A percentile compares a stretch with the other conserved stretches of the same genome.
Conservation (phyloP, 2,888 invertebrate genomes). For the Parelbella ahira region DNA sequence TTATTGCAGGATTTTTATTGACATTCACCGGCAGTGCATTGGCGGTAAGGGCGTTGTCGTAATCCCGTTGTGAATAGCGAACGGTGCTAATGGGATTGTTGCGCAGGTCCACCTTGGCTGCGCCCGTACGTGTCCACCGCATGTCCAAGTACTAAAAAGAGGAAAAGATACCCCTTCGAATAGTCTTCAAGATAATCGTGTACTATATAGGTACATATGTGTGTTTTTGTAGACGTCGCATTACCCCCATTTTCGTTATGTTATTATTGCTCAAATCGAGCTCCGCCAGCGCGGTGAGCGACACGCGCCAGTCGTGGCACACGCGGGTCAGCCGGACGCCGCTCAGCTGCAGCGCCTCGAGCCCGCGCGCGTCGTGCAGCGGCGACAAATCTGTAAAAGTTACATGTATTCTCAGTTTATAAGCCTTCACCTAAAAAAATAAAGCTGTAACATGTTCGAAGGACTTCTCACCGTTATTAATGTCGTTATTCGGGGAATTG, state of each 20-base stretch:
- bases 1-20: no score
- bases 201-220: no score
- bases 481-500: slow-evolving; percentile 2
- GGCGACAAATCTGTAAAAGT: slow-evolving; percentile 28
- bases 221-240: no score
- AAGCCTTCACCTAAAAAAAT: no score
- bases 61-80: slow-evolving; percentile 25
- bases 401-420: no score
- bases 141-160: slow-evolving; percentile 27
- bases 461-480: slow-evolving; percentile 24
- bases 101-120: slow-evolving; percentile 31
- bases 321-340: slow-evolving; percentile 26
- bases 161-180: no score
- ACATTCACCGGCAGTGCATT: slow-evolving; percentile 1
- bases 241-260: slow-evolving; percentile 30
- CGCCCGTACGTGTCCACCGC: slow-evolving; percentile 25
- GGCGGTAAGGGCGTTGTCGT: slow-evolving; percentile 24
- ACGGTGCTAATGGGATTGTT: slow-evolving; percentile 29
- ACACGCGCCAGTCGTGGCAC: slow-evolving; percentile 34
- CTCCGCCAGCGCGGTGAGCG: slow-evolving; percentile 26
- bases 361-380: slow-evolving; percentile 25
- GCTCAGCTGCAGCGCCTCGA: slow-evolving; percentile 27
- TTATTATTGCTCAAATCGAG: slow-evolving; percentile 34
- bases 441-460: no score
- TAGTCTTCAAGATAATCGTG: no score